Evolutionary conservation across 2,888 invertebrate species (phyloP).

Genomic region (Drosophila heteroneura): DNA sequence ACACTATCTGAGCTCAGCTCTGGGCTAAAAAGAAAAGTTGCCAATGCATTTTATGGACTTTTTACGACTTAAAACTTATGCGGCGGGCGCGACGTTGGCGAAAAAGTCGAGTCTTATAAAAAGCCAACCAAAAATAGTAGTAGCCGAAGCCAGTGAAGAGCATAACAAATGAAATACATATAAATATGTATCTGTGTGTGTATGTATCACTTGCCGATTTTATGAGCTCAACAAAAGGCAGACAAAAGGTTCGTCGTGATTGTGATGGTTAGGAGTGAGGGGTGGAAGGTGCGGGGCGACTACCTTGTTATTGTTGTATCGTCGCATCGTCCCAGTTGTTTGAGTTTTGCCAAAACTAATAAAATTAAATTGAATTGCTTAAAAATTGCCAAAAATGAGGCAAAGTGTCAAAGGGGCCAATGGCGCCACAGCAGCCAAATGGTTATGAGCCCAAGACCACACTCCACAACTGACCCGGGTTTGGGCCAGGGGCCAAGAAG

Average conservation of each 20-base stretch:
- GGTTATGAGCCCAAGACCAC: slow-evolving; percentile 57
- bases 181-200: slow-evolving; percentile 62
- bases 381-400: slow-evolving; percentile 81
- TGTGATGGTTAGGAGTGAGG: neutral
- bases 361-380: slow-evolving; percentile 82
- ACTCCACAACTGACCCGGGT: slow-evolving; percentile 3
- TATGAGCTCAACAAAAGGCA: slow-evolving; percentile 66
- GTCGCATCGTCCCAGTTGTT: slow-evolving; percentile 66
- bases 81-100: slow-evolving; percentile 49
- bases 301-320: slow-evolving; percentile 74
- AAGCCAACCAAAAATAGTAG: slow-evolving; percentile 38
- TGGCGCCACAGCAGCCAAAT: slow-evolving; percentile 57
- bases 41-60: slow-evolving; percentile 80
- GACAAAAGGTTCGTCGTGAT: slow-evolving; percentile 42
- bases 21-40: slow-evolving; percentile 63
- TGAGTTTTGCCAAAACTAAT: slow-evolving; percentile 82
- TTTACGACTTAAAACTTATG: slow-evolving; percentile 80
- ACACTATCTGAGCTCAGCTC: slow-evolving; percentile 44
- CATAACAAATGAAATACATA: slow-evolving; percentile 72
- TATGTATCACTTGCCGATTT: slow-evolving; percentile 60
- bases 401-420: slow-evolving; percentile 69
- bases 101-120: slow-evolving; percentile 56
- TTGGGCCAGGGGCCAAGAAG: neutral
- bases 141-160: slow-evolving; percentile 69
- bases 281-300: neutral